A percentile compares a stretch with the other conserved stretches of the same genome.
Conservation (phyloP, 2,113 vertebrate species). For the Cathartes aura region DNA sequence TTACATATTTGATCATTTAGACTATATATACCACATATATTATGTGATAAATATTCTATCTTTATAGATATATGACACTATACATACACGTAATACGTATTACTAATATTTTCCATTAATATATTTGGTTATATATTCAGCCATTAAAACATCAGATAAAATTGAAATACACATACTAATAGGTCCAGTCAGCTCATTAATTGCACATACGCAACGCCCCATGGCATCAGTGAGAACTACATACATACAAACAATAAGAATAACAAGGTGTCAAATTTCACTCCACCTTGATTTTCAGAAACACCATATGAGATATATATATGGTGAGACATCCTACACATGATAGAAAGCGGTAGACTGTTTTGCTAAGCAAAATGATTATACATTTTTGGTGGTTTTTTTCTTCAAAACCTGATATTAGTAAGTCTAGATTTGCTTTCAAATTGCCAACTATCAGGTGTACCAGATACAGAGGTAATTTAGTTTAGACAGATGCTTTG, state of each 20-base stretch:
- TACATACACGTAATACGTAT: neutral
- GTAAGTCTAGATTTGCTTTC: neutral
- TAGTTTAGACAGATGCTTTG: neutral
- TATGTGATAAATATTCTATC: neutral
- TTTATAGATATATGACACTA: neutral
- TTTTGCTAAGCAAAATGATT: neutral
- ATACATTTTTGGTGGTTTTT: neutral
- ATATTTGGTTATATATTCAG: neutral
- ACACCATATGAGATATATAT: neutral
- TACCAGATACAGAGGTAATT: neutral
- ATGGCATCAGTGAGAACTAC: neutral
- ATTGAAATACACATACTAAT: neutral
- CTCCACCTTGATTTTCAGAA: neutral
- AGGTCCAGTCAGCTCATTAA: neutral
- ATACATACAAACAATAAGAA: neutral
- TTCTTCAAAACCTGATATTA: neutral
- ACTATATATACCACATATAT: neutral
- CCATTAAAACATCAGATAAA: neutral
- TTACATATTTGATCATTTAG: neutral
- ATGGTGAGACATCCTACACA: neutral
- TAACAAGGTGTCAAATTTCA: neutral
- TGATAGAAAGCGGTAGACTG: neutral
- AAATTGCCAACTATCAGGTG: neutral
- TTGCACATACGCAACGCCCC: neutral
- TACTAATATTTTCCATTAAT: neutral